Evolutionary conservation across 2,888 invertebrate species (phyloP), one percentile per base, ranked within the genome.

Genomic region (Cybosia mesomella): DNA sequence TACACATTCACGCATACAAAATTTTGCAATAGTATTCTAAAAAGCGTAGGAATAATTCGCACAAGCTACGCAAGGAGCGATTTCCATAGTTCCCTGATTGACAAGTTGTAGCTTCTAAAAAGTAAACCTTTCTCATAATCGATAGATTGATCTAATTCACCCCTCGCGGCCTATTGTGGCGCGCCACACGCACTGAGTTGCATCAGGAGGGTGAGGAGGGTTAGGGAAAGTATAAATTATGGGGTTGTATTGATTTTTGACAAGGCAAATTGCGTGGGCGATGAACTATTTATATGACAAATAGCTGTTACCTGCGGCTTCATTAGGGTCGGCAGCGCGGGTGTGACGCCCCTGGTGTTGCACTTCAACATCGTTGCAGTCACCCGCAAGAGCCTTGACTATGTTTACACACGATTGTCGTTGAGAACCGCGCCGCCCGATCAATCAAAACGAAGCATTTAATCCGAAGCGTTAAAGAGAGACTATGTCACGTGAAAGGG

Each of bases 191-290:
- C 49, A 9, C 18, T n/a, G 18, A n/a, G n/a, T 49, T 55, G 10
- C 10, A 11, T 18, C 63, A n/a, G 34, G 55, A 18, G 62, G 63
- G 36, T 63, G 36, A 63, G 18, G 5, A 9, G 36, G n/a, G 36
- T 36, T 36, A 36, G n/a, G 4, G 1, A 18, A 18, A 22, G 15
- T 2, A 1, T 58, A 32, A 58, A 22, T 58, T 34, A 11, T 10
- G 18, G 49, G 21, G 49, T 49, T n/a, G 32, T 61, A 61, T 60
- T 34, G 64, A 58, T 57, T 55, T 64, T 62, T n/a, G 49, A 43
- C 18, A 18, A 43, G 43, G 7, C 9, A 49, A 49, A 18, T 49
- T 49, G 49, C n/a, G n/a, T 0, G 9, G n/a, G 8, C n/a, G n/a
- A 49, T 49, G 7, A 32, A 7, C 10, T 10, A 10, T 34, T 39